Evolutionary conservation across 2,888 invertebrate species (phyloP), one percentile per base, ranked within the genome.

Genomic region (Dinocampus coccinellae): DNA sequence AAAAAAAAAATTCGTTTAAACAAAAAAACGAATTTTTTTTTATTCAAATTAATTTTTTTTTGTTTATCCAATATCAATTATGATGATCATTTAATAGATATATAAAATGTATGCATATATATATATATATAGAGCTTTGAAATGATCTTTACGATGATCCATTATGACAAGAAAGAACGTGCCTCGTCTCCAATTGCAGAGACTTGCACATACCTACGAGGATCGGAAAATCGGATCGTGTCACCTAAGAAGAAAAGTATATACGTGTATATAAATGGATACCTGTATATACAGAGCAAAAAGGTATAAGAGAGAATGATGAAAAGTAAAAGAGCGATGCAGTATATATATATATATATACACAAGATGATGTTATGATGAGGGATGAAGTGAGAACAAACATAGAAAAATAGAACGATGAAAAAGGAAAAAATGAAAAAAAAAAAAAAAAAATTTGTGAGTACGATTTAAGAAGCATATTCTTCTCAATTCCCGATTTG

Each of bases 111-210:
- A 42, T n/a, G n/a, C n/a, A 42, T 47, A n/a, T 6, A 47, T n/a
- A 47, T 47, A 47, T 47, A 47, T 47, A 47, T 16, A n/a, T n/a
- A 16, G 1, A 4, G 47, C 16, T 47, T 47, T 47, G 16, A 47
- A 47, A 47, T 47, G 47, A 47, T 47, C 16, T n/a, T 47, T 16
- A 16, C 47, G 47, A 47, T 47, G 47, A 47, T 47, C 16, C 47
- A 47, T 58, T 55, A 26, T 55, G 55, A 62, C 22, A 47, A 64
- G 42, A 39, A 57, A 61, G 78, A 80, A 81, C 81, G 81, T 81
- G 83, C 81, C 79, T 78, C 77, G 78, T 73, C 76, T 77, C 73
- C 63, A 76, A 78, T 83, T 79, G 77, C 79, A 58, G 75, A 70
- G 73, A 74, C 79, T 79, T 76, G 76, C 73, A 74, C 62, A 67